These are phyloP conservation scores for Holothuria scabra DNA, from an alignment of 53 echinoderm and acorn worm genomes.

Conservation along the genomic window DNA sequence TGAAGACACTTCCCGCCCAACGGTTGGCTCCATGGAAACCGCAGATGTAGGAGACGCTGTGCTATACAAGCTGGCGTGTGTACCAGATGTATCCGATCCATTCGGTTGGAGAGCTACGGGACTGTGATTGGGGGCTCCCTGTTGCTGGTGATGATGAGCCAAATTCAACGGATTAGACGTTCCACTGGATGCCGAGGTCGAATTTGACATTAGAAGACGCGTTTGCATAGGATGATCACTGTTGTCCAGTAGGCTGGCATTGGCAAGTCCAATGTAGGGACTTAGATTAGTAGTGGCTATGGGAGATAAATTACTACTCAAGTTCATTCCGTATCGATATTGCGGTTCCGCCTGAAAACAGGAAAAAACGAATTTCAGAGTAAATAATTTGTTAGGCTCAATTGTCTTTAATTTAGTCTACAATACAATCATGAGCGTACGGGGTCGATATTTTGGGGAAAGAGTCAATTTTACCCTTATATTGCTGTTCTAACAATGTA, in stretches of 20 bases:
- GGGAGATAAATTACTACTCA: slow-evolving; percentile 6
- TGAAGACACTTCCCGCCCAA: slow-evolving; percentile 29
- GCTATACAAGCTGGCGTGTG: slow-evolving; percentile 18
- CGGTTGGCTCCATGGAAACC: slow-evolving; percentile 4
- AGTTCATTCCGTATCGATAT: slow-evolving; percentile 10
- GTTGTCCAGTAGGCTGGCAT: neutral
- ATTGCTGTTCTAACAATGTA: no score
- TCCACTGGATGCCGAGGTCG: neutral
- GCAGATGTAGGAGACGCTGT: neutral
- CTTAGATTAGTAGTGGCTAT: slow-evolving; percentile 1
- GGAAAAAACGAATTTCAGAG: neutral
- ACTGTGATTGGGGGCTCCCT: slow-evolving; percentile 8
- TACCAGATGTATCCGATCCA: neutral
- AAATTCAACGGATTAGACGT: slow-evolving; percentile 35
- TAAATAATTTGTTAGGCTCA: neutral
- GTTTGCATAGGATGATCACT: slow-evolving; percentile 24
- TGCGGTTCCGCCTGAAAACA: slow-evolving; percentile 23
- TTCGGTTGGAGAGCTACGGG: slow-evolving; percentile 13
- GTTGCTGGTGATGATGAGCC: slow-evolving; percentile 39
- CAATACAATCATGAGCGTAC: neutral
- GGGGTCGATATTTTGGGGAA: no score
- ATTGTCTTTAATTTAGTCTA: neutral
- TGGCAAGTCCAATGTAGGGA: neutral
- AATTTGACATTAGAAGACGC: slow-evolving; percentile 7
- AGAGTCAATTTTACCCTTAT: no score